These are phyloP conservation scores for Ptiloglossa arizonensis DNA, from an alignment of 1,140 invertebrate genomes.

Conservation along the genomic window DNA sequence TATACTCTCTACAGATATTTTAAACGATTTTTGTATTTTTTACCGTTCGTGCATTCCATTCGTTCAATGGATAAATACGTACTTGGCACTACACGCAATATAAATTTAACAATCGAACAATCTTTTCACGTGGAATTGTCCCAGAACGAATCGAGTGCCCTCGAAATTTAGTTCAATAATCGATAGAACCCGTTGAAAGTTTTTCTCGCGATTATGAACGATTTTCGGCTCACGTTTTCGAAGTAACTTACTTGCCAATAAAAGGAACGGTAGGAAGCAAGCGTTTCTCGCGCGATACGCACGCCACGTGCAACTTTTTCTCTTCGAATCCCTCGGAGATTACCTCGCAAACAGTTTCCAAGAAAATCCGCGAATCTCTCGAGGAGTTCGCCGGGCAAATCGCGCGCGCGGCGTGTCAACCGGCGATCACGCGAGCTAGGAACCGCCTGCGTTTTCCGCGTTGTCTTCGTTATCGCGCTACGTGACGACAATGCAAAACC, in stretches of 20 bases:
- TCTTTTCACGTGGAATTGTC: no score
- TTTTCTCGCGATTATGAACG: no score
- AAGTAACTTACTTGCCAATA: not conserved
- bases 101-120: no score
- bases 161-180: no score
- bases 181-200: no score
- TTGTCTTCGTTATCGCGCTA: not conserved
- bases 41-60: no score
- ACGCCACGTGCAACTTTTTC: not conserved
- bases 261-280: not conserved
- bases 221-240: not conserved
- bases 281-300: not conserved
- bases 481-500: slow-evolving; percentile 9
- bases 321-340: slow-evolving; percentile 4
- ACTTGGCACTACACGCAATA: no score
- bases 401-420: not conserved
- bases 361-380: slow-evolving; percentile 1
- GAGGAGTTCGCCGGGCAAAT: slow-evolving; percentile 16
- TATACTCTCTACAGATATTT: no score
- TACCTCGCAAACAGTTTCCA: slow-evolving; percentile 9
- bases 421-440: not conserved
- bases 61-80: no score
- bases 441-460: not conserved
- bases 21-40: no score
- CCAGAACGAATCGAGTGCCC: no score